Conservation (phyloP, 30 jellyfish, hydroid and myxozoan genomes). For the Nemopilema nomurai region DNA sequence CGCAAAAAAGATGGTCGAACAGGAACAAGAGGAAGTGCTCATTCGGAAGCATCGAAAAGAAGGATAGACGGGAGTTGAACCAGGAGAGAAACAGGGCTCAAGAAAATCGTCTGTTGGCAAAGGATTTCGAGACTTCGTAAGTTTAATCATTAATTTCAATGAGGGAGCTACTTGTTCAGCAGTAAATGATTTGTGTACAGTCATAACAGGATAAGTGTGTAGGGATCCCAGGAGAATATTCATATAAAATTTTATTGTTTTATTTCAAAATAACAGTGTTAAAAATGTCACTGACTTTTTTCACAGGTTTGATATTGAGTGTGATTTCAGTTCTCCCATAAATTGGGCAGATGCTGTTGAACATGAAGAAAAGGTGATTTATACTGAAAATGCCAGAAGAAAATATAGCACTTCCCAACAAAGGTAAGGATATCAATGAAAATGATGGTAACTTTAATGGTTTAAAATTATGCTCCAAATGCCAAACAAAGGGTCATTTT, state of each 20-base stretch:
- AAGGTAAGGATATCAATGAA: no score
- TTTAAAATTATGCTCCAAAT: no score
- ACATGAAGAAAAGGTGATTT: constrained; percentile 19
- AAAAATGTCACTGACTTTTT: no score
- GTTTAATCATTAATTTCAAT: no score
- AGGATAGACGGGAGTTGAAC: constrained; percentile 31
- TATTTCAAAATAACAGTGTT: no score
- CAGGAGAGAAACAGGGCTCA: background rate
- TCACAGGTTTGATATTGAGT: constrained; percentile 18
- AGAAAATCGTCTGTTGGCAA: constrained; percentile 15
- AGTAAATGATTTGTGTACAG: no score
- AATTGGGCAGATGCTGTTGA: constrained; percentile 70
- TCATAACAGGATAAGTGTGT: no score
- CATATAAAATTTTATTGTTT: background rate
- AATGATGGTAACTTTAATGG: no score
- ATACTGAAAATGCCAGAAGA: constrained; percentile 36
- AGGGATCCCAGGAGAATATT: background rate
- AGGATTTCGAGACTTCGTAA: constrained; percentile 30
- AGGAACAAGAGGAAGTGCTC: constrained; percentile 45
- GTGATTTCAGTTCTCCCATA: constrained; percentile 43
- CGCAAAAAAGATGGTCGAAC: constrained; percentile 49
- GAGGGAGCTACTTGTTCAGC: no score
- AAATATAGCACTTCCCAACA: constrained; percentile 1
- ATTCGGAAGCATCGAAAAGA: constrained; percentile 61
- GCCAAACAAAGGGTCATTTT: no score